These are phyloP conservation scores for Monopis laevigella DNA, from an alignment of 2,888 invertebrate genomes.

Conservation along the genomic window DNA sequence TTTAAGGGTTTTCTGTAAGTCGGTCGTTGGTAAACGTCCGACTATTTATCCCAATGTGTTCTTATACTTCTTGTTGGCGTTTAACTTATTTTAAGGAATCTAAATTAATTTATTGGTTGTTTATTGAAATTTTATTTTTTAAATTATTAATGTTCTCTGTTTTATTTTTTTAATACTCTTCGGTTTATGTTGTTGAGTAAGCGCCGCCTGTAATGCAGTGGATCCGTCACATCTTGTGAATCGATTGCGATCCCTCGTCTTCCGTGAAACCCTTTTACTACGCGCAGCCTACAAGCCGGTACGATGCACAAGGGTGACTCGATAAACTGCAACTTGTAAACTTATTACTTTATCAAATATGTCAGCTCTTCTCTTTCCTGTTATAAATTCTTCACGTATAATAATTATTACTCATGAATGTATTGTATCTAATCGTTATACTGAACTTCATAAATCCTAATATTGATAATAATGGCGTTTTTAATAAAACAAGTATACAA, in stretches of 20 bases:
- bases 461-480: constrained; percentile 68
- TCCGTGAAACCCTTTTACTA: not conserved
- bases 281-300: not conserved
- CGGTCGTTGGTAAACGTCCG: constrained; percentile 34
- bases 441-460: constrained; percentile 66
- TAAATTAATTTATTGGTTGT: constrained; percentile 69
- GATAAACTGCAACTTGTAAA: constrained; percentile 12
- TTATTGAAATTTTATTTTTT: constrained; percentile 60
- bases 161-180: constrained; percentile 3
- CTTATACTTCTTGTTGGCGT: constrained; percentile 67
- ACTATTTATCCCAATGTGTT: constrained; percentile 60
- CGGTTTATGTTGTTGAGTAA: constrained; percentile 5
- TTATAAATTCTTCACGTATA: constrained; percentile 50
- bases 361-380: constrained; percentile 43
- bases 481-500: constrained; percentile 66
- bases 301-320: not conserved
- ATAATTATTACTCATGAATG: constrained; percentile 62
- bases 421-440: constrained; percentile 45
- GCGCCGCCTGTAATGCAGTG: constrained; percentile 6
- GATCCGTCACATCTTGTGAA: not conserved
- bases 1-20: constrained; percentile 12
- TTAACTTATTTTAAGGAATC: constrained; percentile 67
- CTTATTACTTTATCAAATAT: constrained; percentile 19
- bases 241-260: constrained; percentile 1
- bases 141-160: constrained; percentile 39